These are phyloP conservation scores for Oceanodroma tethys DNA, from an alignment of 2,113 vertebrate species.

Conservation along the genomic window DNA sequence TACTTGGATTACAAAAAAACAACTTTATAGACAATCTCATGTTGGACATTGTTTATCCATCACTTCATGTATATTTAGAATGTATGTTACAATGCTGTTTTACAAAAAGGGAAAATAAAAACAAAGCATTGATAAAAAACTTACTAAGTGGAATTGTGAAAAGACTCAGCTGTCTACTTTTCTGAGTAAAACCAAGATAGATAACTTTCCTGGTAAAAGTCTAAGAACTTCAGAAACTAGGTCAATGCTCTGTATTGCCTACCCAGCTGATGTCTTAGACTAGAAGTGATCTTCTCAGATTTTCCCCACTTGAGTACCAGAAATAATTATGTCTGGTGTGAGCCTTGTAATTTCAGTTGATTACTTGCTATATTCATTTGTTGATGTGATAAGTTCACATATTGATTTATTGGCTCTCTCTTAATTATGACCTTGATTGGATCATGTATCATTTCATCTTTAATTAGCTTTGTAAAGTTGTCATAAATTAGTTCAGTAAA, in stretches of 20 bases:
- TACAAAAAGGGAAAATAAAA: not conserved
- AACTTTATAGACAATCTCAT: not conserved
- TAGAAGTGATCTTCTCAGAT: not conserved
- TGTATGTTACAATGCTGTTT: not conserved
- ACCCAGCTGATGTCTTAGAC: not conserved
- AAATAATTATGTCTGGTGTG: not conserved
- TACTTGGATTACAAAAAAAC: not conserved
- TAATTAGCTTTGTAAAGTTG: not conserved
- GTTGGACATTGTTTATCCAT: not conserved
- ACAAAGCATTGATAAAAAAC: not conserved
- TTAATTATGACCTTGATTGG: conserved; percentile 16
- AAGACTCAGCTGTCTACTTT: not conserved
- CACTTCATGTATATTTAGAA: not conserved
- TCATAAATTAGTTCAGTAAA: not conserved
- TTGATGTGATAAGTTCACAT: conserved; percentile 4
- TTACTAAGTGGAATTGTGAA: not conserved
- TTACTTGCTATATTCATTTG: not conserved
- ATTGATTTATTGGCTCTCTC: conserved; percentile 11
- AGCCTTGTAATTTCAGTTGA: not conserved
- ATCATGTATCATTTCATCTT: not conserved
- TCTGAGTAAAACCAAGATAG: not conserved
- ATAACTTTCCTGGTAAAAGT: not conserved
- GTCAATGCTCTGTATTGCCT: not conserved
- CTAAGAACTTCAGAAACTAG: not conserved
- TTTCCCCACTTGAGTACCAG: not conserved